Base-by-base conservation (phyloP, 92 coral and sea anemone species). In the Zoanthus solanderi region DNA sequence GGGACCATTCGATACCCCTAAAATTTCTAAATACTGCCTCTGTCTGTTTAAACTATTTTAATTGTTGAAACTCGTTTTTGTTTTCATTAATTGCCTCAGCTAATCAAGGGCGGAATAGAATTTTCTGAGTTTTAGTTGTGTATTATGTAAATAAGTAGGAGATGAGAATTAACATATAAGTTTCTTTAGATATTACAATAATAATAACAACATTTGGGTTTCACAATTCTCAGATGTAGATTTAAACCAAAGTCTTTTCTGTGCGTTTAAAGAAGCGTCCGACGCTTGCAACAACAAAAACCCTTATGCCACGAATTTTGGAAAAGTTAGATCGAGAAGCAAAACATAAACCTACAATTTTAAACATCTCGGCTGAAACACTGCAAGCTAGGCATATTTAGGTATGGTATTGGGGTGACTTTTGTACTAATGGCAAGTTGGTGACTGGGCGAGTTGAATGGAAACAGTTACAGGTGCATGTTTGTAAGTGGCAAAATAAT, bases 401-500 rank as follows among this genome's bases (percentile, higher is more conserved):
- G 76, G 34, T 37, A 14, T 71, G 76, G 14, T 71, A 71, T 71
- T 71, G 47, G 52, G 1, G 76, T 15, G 4, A 34, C 76, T 44
- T 34, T 71, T n/a, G 72, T 66, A 66, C 17, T 3, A 61, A 61
- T 61, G 69, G 69, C 69, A 61, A 61, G 32, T 61, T 61, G 69
- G 69, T 18, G 29, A 12, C 50, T 71, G 50, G n/a, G 76, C 76
- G 52, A 44, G 23, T 71, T 71, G 17, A 34, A 47, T 71, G 76
- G 32, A 71, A 71, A 71, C 76, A 28, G 76, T 71, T 71, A 71
- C 76, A 23, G 76, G 34, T 71, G 76, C 76, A 71, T 50, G 52
- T 71, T 7, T 71, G 52, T 7, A 44, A 37, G 2, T 0, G 42
- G 76, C 48, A 71, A 71, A 71, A 7, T 30, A 28, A 28, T 16